Percentiles rank a stretch among this genome's conserved stretches.
Conservation (phyloP, 1,140 invertebrate species). For the Orchestia grillus region DNA sequence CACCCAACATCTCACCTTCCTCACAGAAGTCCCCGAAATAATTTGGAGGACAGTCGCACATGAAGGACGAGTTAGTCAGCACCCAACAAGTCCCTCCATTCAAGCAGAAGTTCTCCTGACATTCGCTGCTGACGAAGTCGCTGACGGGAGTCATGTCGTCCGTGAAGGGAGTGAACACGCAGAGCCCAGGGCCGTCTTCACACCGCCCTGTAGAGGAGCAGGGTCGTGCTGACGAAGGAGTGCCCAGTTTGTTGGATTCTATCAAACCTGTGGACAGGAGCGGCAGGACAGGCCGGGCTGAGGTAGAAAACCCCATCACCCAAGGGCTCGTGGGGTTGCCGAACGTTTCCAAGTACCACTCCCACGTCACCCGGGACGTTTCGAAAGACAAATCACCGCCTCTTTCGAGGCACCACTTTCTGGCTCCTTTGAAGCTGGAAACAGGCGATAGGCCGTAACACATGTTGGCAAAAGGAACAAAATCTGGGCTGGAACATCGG, state of each 20-base stretch:
- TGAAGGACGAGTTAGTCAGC: neutral
- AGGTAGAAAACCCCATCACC: neutral
- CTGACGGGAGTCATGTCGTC: neutral
- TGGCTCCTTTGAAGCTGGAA: neutral
- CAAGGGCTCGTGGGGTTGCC: neutral
- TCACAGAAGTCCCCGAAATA: neutral
- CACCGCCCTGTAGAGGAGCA: neutral
- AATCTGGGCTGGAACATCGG: neutral
- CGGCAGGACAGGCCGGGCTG: neutral
- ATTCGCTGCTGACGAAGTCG: neutral
- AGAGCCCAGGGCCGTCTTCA: neutral
- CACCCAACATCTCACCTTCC: neutral
- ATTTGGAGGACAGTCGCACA: neutral
- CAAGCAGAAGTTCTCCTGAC: neutral
- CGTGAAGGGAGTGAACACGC: neutral
- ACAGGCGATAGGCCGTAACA: neutral
- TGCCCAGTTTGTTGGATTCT: neutral
- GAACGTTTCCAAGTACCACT: neutral
- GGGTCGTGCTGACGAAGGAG: neutral
- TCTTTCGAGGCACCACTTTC: neutral
- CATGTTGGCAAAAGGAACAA: neutral
- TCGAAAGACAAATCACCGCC: neutral
- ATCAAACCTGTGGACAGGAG: neutral
- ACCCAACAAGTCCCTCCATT: neutral
- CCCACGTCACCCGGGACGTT: neutral